A percentile compares a stretch with the other conserved stretches of the same genome.
phyloP scores from a whole-genome alignment of 1,140 invertebrate species.

The Drosophila baimaii region DNA sequence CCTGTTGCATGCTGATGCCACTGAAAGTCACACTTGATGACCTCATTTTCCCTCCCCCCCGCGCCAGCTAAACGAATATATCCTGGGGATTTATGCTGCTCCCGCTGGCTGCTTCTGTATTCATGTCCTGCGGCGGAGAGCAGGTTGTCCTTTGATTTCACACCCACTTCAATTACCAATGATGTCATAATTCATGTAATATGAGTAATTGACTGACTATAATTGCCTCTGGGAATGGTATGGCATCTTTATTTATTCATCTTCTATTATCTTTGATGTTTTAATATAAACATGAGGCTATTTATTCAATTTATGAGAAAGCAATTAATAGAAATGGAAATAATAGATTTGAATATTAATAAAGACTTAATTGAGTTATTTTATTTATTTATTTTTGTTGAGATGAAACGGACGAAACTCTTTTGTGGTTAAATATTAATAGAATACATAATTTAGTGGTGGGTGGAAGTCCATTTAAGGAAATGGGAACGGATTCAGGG shows the following conservation, averaged over 20 bases:
- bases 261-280: constrained; percentile 11
- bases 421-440: background rate
- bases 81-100: constrained; percentile 32
- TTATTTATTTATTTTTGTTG: too few species aligned
- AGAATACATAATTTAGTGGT: background rate
- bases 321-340: background rate
- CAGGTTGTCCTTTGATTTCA: constrained; percentile 24
- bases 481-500: background rate
- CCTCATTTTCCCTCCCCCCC: constrained; percentile 43
- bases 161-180: constrained; percentile 17
- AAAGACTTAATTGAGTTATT: background rate
- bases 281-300: too few species aligned
- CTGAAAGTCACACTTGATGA: constrained; percentile 47
- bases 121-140: constrained; percentile 45
- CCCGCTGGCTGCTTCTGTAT: constrained; percentile 39
- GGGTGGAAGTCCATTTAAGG: background rate
- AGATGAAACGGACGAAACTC: background rate
- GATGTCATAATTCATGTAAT: constrained; percentile 46
- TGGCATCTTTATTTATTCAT: background rate
- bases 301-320: constrained; percentile 2
- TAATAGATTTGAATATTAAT: background rate
- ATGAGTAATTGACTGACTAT: constrained; percentile 53
- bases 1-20: constrained; percentile 57
- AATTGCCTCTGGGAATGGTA: background rate
- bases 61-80: constrained; percentile 20